phyloP scores from a whole-genome alignment of 2,888 invertebrate species.

The Scaptomyza caliginosa region DNA sequence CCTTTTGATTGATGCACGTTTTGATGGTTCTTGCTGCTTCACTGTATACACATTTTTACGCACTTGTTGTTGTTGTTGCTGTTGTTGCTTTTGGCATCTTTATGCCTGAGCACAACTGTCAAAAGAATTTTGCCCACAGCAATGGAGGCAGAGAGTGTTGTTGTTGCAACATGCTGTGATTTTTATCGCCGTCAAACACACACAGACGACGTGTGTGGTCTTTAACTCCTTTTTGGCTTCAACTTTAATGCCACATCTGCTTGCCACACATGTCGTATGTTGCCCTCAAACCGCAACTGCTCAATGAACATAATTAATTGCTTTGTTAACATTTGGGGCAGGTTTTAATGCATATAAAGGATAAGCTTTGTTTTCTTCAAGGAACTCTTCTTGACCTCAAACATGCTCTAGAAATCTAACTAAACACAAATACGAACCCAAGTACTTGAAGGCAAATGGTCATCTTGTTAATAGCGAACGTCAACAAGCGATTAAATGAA shows the following conservation, averaged over 20 bases:
- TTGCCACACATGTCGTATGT: no score
- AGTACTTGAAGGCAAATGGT: conserved; percentile 15
- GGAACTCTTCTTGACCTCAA: no score
- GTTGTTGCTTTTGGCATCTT: conserved; percentile 74
- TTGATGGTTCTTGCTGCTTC: conserved; percentile 51
- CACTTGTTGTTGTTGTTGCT: conserved; percentile 50
- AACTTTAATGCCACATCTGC: no score
- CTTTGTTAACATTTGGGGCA: conserved; percentile 60
- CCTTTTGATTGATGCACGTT: conserved; percentile 76
- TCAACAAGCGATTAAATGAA: conserved; percentile 57
- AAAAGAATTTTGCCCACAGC: conserved; percentile 78
- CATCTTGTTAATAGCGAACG: conserved; percentile 58
- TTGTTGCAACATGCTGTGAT: conserved; percentile 76
- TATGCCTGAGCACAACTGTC: conserved; percentile 80
- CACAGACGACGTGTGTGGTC: conserved; percentile 75
- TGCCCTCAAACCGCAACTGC: no score
- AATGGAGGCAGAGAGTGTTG: conserved; percentile 35
- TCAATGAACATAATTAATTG: conserved; percentile 71
- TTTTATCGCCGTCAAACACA: conserved; percentile 73
- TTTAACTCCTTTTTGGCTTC: background rate
- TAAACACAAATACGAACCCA: no score
- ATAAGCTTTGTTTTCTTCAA: no score
- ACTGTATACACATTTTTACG: conserved; percentile 58
- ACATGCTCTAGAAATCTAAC: no score
- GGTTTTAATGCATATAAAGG: no score